These are phyloP conservation scores for Hormaphis cornu DNA, from an alignment of 1,140 invertebrate species.

Conservation along the genomic window DNA sequence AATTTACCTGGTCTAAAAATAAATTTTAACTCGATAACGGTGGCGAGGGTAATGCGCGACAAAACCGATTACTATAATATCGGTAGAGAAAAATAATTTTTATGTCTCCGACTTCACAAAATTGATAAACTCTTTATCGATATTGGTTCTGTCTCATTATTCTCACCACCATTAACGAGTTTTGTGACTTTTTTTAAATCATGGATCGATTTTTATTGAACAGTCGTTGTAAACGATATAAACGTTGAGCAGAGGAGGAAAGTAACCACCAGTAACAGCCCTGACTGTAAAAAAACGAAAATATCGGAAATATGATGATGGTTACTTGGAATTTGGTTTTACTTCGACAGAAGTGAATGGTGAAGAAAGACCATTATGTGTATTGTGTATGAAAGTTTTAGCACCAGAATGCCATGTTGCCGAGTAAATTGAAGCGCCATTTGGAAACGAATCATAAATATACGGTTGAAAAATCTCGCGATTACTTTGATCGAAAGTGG, in stretches of 20 bases:
- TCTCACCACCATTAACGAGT: not conserved
- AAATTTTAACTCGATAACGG: not conserved
- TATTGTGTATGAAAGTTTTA: not conserved
- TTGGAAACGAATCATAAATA: slow-evolving; percentile 9
- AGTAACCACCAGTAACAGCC: not conserved
- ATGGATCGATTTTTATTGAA: not conserved
- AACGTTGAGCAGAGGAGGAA: not conserved
- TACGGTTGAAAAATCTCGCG: not conserved
- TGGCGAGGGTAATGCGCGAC: not conserved
- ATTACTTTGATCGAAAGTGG: slow-evolving; percentile 18
- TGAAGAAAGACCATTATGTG: not conserved
- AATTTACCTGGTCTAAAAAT: not conserved
- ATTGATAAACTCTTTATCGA: not conserved
- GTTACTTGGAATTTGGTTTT: not conserved
- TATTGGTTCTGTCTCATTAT: not conserved
- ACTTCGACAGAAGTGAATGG: not conserved
- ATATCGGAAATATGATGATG: not conserved
- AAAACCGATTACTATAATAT: not conserved
- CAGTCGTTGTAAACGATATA: no score
- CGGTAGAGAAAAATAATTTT: not conserved
- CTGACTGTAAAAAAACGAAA: not conserved
- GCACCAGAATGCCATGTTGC: not conserved
- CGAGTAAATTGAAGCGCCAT: slow-evolving; percentile 15
- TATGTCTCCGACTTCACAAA: not conserved
- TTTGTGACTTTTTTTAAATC: not conserved